These are phyloP conservation scores for Tauraco erythrolophus DNA, from an alignment of 2,113 vertebrate species.

Conservation along the genomic window DNA sequence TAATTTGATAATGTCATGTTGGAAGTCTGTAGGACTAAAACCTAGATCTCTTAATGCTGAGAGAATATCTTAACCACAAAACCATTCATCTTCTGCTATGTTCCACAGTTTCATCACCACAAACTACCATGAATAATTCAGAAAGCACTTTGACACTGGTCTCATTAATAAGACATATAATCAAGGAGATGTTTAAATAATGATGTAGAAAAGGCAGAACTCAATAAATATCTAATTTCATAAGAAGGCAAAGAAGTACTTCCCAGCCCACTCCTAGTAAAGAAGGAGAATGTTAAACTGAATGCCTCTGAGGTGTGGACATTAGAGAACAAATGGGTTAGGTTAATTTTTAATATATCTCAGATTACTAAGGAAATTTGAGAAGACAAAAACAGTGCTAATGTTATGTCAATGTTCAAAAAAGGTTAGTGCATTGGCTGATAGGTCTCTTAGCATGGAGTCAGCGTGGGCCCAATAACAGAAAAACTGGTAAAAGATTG, in stretches of 20 bases:
- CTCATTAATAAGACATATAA: slow-evolving; percentile 56
- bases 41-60: neutral
- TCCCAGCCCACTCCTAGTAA: neutral
- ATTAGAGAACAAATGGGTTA: slow-evolving; percentile 11
- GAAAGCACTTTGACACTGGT: slow-evolving; percentile 46
- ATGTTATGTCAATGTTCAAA: neutral
- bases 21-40: neutral
- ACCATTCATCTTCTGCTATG: slow-evolving; percentile 16
- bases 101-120: slow-evolving; percentile 2
- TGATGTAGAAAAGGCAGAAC: slow-evolving; percentile 43
- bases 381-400: neutral
- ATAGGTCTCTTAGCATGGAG: neutral
- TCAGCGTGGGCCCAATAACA: neutral
- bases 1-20: neutral
- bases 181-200: slow-evolving; percentile 57
- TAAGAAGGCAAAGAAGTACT: slow-evolving; percentile 9
- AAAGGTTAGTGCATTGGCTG: neutral
- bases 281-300: slow-evolving; percentile 15
- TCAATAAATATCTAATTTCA: slow-evolving; percentile 64
- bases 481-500: neutral
- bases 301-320: slow-evolving; percentile 5
- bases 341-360: slow-evolving; percentile 55
- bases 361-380: neutral
- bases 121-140: slow-evolving; percentile 60
- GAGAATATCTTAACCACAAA: neutral